These are phyloP conservation scores for Hydrocynus forskahlii DNA, from an alignment of 2,797 vertebrate species.

Conservation along the genomic window DNA sequence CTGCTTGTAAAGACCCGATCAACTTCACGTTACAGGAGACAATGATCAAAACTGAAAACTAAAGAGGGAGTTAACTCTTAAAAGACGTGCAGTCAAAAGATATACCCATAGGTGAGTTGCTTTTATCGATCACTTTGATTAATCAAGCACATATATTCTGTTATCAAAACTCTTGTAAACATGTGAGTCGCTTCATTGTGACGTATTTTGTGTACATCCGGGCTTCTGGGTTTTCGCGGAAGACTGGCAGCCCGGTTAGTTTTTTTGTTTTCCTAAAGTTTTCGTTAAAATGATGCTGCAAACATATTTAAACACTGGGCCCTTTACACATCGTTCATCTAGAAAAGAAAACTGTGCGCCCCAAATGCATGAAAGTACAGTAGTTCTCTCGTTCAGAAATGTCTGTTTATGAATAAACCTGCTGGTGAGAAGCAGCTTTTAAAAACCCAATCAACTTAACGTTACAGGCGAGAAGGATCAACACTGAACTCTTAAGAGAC, in stretches of 20 bases:
- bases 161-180: not conserved
- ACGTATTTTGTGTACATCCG: constrained; percentile 11
- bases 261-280: no score
- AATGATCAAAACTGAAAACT: not conserved
- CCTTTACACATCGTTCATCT: no score
- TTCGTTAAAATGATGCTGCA: not conserved
- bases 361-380: no score
- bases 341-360: no score
- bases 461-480: no score
- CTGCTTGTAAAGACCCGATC: not conserved
- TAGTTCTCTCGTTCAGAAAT: no score
- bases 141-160: not conserved
- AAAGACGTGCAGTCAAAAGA: not conserved
- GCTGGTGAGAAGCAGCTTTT: no score
- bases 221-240: not conserved
- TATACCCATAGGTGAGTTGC: not conserved
- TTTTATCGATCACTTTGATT: not conserved
- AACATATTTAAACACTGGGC: not conserved
- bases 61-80: no score
- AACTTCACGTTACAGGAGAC: not conserved
- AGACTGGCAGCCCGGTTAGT: not conserved
- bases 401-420: no score
- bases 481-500: no score
- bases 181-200: not conserved
- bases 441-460: no score